phyloP scores from a whole-genome alignment of 2,797 vertebrate genomes.

The Argentina silus region DNA sequence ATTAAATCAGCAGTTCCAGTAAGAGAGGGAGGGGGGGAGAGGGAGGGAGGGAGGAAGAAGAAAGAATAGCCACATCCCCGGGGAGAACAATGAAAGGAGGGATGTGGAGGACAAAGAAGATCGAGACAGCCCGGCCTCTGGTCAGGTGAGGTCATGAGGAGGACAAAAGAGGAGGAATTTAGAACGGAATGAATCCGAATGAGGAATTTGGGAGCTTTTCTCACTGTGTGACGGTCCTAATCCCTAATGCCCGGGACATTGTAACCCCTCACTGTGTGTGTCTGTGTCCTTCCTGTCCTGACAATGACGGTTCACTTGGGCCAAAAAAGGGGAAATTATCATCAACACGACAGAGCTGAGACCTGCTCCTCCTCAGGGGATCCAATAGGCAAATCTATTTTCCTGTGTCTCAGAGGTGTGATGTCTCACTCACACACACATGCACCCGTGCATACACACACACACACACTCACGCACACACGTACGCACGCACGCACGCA shows the following conservation, averaged over 20 bases:
- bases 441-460: neutral
- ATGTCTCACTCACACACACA: slow-evolving; percentile 2
- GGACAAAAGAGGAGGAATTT: neutral
- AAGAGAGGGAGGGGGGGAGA: slow-evolving; percentile 5
- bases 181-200: no score
- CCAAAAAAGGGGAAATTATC: neutral
- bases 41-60: neutral
- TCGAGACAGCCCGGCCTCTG: slow-evolving; percentile 1
- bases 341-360: neutral
- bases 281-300: neutral
- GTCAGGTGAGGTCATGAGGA: neutral
- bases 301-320: neutral
- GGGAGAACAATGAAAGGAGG: no score
- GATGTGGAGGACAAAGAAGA: no score
- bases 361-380: neutral
- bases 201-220: no score
- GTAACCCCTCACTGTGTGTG: no score
- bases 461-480: slow-evolving; percentile 2
- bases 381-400: no score
- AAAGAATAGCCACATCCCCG: slow-evolving; percentile 22
- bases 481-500: slow-evolving; percentile 1
- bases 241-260: no score
- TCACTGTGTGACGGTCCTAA: no score
- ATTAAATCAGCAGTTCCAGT: no score
- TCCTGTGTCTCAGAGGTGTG: no score